These are phyloP conservation scores for Philaenus spumarius DNA, from an alignment of 1,140 invertebrate species.

Conservation along the genomic window DNA sequence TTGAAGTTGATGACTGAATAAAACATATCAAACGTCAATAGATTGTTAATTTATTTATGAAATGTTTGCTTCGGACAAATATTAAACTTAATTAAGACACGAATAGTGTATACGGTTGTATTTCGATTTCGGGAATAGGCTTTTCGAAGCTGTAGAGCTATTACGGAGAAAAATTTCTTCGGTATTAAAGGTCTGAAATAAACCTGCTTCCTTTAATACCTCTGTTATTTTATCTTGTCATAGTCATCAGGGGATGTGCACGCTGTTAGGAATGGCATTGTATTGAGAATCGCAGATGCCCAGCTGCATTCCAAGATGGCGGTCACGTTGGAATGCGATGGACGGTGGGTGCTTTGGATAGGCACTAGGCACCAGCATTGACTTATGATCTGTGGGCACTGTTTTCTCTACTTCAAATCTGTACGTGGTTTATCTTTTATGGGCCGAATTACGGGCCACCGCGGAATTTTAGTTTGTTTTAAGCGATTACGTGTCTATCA, in stretches of 20 bases:
- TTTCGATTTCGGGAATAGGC: no score
- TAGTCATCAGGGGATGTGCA: background rate
- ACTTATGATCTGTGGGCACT: background rate
- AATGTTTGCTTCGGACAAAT: no score
- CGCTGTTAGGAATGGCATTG: background rate
- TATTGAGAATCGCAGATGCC: conserved; percentile 3
- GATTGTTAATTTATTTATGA: no score
- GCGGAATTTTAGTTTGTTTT: conserved; percentile 31
- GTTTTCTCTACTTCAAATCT: conserved; percentile 38
- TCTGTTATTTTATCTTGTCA: no score
- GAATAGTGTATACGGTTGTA: no score
- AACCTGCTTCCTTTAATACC: no score
- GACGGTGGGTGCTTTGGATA: conserved; percentile 27
- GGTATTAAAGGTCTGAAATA: no score
- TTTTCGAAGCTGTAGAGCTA: no score
- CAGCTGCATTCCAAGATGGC: conserved; percentile 49
- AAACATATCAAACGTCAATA: no score
- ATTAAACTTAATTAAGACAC: no score
- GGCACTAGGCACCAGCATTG: background rate
- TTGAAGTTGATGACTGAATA: no score
- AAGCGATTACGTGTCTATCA: background rate
- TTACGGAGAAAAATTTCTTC: no score
- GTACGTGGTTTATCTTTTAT: conserved; percentile 36
- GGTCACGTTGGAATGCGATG: conserved; percentile 47
- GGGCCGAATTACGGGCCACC: conserved; percentile 36